A percentile compares a stretch with the other conserved stretches of the same genome.
Evolutionary conservation across 2,797 vertebrate species (phyloP).

Genomic region (Lates japonicus): DNA sequence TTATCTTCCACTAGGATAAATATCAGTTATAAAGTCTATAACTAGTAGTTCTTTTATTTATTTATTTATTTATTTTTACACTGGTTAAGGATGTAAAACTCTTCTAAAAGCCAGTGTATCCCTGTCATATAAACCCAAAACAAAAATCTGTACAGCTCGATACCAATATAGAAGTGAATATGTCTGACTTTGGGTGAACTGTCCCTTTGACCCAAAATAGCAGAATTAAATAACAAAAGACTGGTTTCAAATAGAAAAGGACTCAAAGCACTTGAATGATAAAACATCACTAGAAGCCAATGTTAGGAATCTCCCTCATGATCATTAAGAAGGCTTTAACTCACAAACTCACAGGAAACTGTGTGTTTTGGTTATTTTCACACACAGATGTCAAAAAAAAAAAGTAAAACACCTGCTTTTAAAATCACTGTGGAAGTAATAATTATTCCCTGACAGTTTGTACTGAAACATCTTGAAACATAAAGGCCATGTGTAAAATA

Average conservation of each 20-base stretch:
- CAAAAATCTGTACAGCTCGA: not conserved
- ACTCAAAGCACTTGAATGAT: not conserved
- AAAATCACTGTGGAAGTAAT: constrained; percentile 4
- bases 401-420: not conserved
- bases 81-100: not conserved
- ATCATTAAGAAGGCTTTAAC: not conserved
- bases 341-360: not conserved
- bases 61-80: not conserved
- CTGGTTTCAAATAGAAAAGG: constrained; percentile 12
- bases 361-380: not conserved
- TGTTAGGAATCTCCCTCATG: not conserved
- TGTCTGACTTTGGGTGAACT: not conserved
- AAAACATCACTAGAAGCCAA: not conserved
- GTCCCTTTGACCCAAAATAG: not conserved
- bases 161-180: not conserved
- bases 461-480: constrained; percentile 55
- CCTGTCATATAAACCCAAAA: not conserved
- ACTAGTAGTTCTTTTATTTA: not conserved
- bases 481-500: constrained; percentile 49
- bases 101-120: not conserved
- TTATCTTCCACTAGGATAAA: constrained; percentile 5
- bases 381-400: not conserved
- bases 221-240: constrained; percentile 10
- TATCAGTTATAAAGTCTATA: not conserved
- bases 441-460: constrained; percentile 12